These are phyloP conservation scores for Drosophila erecta DNA, from an alignment of 1,140 invertebrate genomes.

Conservation along the genomic window DNA sequence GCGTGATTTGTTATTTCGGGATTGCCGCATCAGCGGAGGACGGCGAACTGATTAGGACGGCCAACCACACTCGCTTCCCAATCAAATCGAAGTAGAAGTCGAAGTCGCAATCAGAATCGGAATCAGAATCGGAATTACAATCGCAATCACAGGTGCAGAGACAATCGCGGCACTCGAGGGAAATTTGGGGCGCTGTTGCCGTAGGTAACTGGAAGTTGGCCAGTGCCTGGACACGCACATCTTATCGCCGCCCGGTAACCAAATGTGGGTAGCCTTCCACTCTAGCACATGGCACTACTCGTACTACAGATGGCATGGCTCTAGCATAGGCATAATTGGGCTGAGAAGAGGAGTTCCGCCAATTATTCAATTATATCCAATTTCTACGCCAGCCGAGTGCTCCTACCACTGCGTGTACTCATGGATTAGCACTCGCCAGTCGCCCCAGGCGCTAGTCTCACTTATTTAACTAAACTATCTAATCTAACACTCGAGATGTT, in stretches of 20 bases:
- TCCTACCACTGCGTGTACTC: neutral
- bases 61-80: neutral
- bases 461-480: conserved; percentile 46
- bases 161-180: conserved; percentile 3
- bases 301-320: no score
- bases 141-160: conserved; percentile 4
- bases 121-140: neutral
- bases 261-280: conserved; percentile 19
- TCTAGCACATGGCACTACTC: no score
- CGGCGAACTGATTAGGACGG: conserved; percentile 19
- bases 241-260: conserved; percentile 63
- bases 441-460: conserved; percentile 29
- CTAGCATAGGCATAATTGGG: neutral
- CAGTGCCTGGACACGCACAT: conserved; percentile 32
- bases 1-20: conserved; percentile 15
- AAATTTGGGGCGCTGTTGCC: conserved; percentile 31
- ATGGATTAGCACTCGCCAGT: conserved; percentile 27
- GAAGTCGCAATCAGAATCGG: neutral
- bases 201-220: conserved; percentile 37
- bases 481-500: no score
- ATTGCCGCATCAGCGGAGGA: conserved; percentile 14
- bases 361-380: neutral
- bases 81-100: no score
- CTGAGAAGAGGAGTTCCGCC: no score
- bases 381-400: neutral